phyloP scores from a whole-genome alignment of 2,888 invertebrate species.

The Cryptus viduatorius region DNA sequence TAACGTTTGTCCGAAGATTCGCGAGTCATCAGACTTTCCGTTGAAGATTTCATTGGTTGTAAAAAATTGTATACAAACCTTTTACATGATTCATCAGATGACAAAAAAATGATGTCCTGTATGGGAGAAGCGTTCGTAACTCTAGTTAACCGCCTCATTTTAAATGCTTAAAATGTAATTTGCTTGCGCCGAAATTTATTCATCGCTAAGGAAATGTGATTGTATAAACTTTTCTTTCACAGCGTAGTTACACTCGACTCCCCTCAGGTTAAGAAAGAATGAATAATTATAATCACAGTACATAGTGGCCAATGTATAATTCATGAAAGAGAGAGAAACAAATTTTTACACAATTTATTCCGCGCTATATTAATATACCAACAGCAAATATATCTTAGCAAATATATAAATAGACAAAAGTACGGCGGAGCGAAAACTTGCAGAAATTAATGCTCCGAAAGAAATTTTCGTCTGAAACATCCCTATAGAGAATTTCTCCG shows the following conservation, averaged over 20 bases:
- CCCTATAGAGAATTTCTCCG: constrained; percentile 19
- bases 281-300: background rate
- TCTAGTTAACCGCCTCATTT: too few relatives aligned
- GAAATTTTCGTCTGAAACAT: constrained; percentile 9
- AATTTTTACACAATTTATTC: background rate
- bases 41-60: too few relatives aligned
- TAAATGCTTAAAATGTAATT: too few relatives aligned
- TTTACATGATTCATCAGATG: too few relatives aligned
- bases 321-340: background rate
- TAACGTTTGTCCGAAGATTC: too few relatives aligned
- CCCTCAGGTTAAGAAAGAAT: background rate
- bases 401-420: background rate
- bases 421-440: background rate
- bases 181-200: too few relatives aligned
- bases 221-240: background rate
- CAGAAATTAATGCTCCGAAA: background rate
- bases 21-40: too few relatives aligned
- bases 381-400: background rate
- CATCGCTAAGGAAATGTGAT: too few relatives aligned
- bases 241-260: too few relatives aligned
- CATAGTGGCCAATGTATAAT: background rate
- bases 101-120: too few relatives aligned
- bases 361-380: background rate
- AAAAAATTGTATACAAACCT: too few relatives aligned
- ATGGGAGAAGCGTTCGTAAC: too few relatives aligned